Conservation (phyloP, 2,888 invertebrate genomes). For the Rhagonycha lutea region DNA sequence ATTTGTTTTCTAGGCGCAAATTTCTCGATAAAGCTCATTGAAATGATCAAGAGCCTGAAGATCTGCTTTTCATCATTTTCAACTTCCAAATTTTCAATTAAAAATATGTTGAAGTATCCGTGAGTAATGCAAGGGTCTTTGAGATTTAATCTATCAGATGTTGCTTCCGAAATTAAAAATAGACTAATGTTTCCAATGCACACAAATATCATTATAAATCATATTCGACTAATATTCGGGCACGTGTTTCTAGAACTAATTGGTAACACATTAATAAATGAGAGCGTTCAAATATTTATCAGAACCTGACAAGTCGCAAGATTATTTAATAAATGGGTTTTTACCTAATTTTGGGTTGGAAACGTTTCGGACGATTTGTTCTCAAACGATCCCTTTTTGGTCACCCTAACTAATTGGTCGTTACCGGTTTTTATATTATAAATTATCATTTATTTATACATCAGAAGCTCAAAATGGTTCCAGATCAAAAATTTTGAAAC, state of each 20-base stretch:
- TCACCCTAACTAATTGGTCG: conserved; percentile 2
- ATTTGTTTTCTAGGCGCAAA: too few species aligned
- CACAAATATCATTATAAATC: background rate
- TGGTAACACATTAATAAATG: background rate
- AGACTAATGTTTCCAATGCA: background rate
- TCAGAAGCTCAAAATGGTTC: background rate
- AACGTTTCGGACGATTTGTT: background rate
- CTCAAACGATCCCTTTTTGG: background rate
- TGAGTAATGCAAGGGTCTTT: background rate
- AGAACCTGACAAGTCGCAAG: background rate
- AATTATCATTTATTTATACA: background rate
- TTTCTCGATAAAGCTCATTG: background rate
- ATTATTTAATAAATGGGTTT: background rate
- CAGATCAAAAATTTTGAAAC: background rate
- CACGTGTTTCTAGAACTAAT: background rate
- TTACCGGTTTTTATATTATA: background rate
- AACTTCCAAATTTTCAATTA: background rate
- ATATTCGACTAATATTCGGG: background rate
- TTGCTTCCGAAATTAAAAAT: background rate
- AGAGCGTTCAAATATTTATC: background rate
- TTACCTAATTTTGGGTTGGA: background rate
- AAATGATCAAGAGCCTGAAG: background rate
- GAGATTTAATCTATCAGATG: background rate
- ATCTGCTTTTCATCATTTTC: background rate
- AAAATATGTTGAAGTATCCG: background rate